Base-by-base conservation (phyloP, 1,140 invertebrate genomes). In the Drosophila ironensis region DNA sequence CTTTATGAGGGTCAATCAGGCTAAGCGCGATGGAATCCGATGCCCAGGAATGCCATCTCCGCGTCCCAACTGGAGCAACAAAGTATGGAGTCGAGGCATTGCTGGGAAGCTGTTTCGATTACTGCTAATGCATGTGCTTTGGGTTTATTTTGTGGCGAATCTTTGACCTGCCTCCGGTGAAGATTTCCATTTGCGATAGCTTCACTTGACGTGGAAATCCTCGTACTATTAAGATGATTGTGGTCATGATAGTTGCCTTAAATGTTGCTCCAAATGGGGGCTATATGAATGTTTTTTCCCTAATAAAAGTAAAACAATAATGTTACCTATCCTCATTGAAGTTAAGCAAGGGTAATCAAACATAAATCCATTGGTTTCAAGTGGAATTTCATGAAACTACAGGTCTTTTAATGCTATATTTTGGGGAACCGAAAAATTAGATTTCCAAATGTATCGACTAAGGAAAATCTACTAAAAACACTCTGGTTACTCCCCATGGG, bases 1-100 rank as follows among this genome's bases (percentile, higher is more conserved):
- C 78, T 82, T 84, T 70, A 82, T 82, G 80, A 78, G 77, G 77
- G 77, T 84, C 77, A 82, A 81, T 81, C 77, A 69, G 74, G 61
- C 67, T 77, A 76, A 27, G 24, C 9, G 20, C 33, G n/a, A 20
- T 22, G 42, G 17, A 20, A 28, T 27, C 17, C 30, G 27, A 24
- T 8, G 20, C 37, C 2, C 4, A 14, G 40, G 48, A 66, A 66
- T 66, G 59, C 27, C 22, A 64, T 51, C 37, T 25, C 11, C 19
- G 14, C n/a, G n/a, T n/a, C n/a, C 41, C 30, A 63, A 63, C 57
- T 63, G 57, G 60, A 63, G 56, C 60, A 63, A 20, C 27, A 38
- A 66, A 24, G 46, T 52, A 46, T 56, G 19, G 3, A 6, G 3
- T 9, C 4, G 11, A 12, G 30, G 30, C 4, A 16, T 25, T 11